Conservation (phyloP, 2,113 vertebrate genomes). For the Zosterops japonicus region DNA sequence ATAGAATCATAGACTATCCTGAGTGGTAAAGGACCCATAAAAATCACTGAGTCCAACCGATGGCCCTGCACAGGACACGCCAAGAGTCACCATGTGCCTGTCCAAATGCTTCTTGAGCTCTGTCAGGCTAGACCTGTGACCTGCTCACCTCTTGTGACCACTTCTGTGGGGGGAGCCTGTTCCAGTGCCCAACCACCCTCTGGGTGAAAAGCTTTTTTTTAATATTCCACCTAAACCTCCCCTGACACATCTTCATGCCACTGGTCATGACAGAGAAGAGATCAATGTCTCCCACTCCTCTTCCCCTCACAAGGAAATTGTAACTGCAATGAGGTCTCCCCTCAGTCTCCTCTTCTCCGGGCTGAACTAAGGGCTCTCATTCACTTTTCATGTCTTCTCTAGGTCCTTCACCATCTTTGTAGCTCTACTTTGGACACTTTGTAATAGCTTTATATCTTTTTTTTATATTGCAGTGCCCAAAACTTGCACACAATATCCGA, state of each 20-base stretch:
- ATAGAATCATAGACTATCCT: not conserved
- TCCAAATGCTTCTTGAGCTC: not conserved
- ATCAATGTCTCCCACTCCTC: not conserved
- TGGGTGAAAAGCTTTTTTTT: not conserved
- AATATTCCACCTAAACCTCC: not conserved
- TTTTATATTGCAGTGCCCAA: not conserved
- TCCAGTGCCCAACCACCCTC: not conserved
- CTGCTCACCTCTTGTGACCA: not conserved
- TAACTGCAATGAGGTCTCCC: not conserved
- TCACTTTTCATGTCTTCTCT: fast-evolving
- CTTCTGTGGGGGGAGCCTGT: not conserved
- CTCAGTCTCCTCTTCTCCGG: not conserved
- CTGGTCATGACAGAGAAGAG: not conserved
- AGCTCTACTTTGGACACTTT: not conserved
- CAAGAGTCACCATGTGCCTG: not conserved
- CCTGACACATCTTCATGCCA: not conserved
- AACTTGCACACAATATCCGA: not conserved
- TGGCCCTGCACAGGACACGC: not conserved
- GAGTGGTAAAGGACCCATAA: not conserved
- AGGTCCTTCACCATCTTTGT: not conserved
- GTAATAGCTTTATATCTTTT: not conserved
- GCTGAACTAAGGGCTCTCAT: not conserved
- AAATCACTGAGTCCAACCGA: not conserved
- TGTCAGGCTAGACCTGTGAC: not conserved
- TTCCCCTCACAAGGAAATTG: not conserved